These are phyloP conservation scores for Drosophila fungiperda DNA, from an alignment of 2,888 invertebrate species.

Conservation along the genomic window DNA sequence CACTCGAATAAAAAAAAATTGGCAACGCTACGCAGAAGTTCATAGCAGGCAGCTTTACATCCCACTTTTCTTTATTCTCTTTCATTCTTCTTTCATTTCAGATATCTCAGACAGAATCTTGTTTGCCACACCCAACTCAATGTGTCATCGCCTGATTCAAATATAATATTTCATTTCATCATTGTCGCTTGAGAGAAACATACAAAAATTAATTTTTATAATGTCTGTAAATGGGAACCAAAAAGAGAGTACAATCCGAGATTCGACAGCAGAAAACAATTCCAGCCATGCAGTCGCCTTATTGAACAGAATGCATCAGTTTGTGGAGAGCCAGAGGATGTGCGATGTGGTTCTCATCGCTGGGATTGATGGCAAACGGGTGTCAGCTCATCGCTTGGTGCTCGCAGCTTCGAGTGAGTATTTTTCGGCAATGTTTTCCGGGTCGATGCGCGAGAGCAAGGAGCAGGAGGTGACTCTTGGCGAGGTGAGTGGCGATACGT, in stretches of 20 bases:
- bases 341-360: background rate
- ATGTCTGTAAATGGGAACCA: no score
- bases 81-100: no score
- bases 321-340: background rate
- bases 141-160: no score
- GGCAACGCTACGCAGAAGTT: no score
- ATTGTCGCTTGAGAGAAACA: no score
- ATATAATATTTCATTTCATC: no score
- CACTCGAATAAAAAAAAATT: background rate
- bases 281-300: background rate
- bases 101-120: no score
- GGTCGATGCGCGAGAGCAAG: slow-evolving; percentile 92
- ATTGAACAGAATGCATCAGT: background rate
- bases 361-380: slow-evolving; percentile 80
- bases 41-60: background rate
- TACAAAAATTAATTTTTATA: no score
- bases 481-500: slow-evolving; percentile 93
- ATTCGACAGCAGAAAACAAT: no score
- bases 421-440: slow-evolving; percentile 98
- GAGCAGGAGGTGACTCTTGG: slow-evolving; percentile 93
- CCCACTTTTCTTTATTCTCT: no score
- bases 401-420: slow-evolving; percentile 96
- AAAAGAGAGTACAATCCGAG: no score
- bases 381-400: slow-evolving; percentile 94
- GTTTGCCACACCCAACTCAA: no score